Evolutionary conservation across 2,113 vertebrate species (phyloP), one percentile per base, ranked within the genome.

Genomic region (Pseudorhombus dupliciocellatus): DNA sequence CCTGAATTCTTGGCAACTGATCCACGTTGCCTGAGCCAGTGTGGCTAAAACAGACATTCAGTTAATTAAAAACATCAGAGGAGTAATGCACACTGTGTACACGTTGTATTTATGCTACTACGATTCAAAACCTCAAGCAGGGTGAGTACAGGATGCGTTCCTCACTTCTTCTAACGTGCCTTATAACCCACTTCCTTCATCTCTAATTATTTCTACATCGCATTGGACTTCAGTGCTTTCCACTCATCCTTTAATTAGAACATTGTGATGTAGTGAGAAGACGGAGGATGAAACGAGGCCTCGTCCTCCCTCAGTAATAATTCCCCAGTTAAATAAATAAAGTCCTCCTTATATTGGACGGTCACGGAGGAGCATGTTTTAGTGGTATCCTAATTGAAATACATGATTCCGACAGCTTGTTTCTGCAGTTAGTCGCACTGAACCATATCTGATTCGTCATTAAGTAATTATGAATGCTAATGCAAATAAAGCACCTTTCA

Each of bases 391-490:
- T 97, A 96, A 97, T 98, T 98, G 96, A 95, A 96, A 94, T 89
- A 93, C 93, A 94, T 91, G 92, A 93, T 94, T 95, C 93, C 92
- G 91, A 95, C 91, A 94, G 93, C 94, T 93, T 95, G 93, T 94
- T 94, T 95, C 93, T 94, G 92, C 92, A 93, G 92, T 96, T 94
- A 89, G 90, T 88, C 91, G 90, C 95, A 95, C 92, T 95, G 96
- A 96, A 96, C 95, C 96, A 94, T 95, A 96, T 96, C 96, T 96
- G 96, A 97, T 97, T 96, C 93, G 93, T 96, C 96, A 95, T 98
- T 96, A 98, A 95, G 94, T 96, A 95, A 97, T 98, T 98, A 97
- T 94, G 93, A 95, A 97, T 95, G 95, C 94, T 97, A 96, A 98
- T 97, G 94, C 93, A 95, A 97, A 96, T 94, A 96, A 94, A 96